Evolutionary conservation across 2,113 vertebrate species (phyloP).

Genomic region (Ivindomyrus marchei): DNA sequence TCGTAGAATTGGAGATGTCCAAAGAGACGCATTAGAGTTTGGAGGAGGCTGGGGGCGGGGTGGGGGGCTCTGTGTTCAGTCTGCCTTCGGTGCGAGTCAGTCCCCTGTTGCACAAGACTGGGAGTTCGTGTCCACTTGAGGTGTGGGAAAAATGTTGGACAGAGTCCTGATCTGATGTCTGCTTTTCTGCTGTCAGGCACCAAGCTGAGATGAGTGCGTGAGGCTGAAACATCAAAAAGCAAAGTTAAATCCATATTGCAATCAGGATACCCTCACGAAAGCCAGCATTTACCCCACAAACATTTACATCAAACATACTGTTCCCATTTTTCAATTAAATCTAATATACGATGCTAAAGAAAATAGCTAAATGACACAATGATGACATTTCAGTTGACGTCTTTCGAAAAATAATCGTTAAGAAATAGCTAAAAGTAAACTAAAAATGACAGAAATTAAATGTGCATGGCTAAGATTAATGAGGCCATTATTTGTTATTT

Average conservation of each 20-base stretch:
- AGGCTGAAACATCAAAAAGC: background rate
- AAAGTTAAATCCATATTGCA: background rate
- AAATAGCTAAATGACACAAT: background rate
- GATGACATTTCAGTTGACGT: background rate
- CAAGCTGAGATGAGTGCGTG: background rate
- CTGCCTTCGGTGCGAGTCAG: background rate
- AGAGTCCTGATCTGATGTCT: background rate
- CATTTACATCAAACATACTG: background rate
- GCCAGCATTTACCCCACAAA: background rate
- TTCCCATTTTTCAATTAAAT: background rate
- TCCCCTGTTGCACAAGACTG: background rate
- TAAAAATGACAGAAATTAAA: background rate
- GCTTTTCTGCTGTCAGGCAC: background rate
- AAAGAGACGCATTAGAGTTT: background rate
- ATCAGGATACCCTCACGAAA: background rate
- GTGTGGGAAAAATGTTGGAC: background rate
- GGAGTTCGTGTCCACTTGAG: conserved; percentile 4
- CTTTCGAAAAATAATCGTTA: background rate
- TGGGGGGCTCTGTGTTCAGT: background rate
- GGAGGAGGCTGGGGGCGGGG: conserved; percentile 4
- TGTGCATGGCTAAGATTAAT: background rate
- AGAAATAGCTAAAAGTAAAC: background rate
- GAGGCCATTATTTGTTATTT: background rate
- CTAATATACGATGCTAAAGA: background rate
- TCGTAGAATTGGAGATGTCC: conserved; percentile 23